Percentiles rank a stretch among this genome's conserved stretches.
Evolutionary conservation across 1,140 invertebrate species (phyloP).

Genomic region (Drosophila serrata): DNA sequence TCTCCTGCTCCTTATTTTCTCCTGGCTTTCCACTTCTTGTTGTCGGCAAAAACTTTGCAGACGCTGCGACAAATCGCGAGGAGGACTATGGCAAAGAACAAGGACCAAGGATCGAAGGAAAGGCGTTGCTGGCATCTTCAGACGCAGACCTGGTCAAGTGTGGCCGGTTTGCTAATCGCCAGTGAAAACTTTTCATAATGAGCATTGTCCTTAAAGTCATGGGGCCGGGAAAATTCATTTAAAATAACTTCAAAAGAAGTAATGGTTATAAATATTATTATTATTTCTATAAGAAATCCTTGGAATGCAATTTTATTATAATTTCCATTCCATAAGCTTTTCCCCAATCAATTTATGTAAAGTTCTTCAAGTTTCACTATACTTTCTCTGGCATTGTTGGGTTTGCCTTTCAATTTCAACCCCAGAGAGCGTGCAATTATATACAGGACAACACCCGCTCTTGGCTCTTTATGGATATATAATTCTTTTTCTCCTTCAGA

Average conservation of each 20-base stretch:
- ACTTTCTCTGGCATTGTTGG: constrained; percentile 41
- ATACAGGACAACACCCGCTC: constrained; percentile 2
- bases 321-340: constrained; percentile 18
- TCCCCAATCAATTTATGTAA: constrained; percentile 17
- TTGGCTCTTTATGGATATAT: constrained; percentile 25
- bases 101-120: not conserved
- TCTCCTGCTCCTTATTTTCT: constrained; percentile 7
- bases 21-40: constrained; percentile 20
- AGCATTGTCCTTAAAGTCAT: constrained; percentile 48
- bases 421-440: constrained; percentile 79
- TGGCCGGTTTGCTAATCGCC: constrained; percentile 61
- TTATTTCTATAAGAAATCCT: not conserved
- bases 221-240: not conserved
- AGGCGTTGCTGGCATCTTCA: constrained; percentile 20
- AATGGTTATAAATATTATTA: not conserved
- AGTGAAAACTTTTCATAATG: constrained; percentile 76
- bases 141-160: constrained; percentile 63
- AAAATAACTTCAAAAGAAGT: not conserved
- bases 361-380: constrained; percentile 24
- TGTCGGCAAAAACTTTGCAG: constrained; percentile 73
- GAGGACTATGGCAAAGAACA: constrained; percentile 15
- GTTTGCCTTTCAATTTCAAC: constrained; percentile 72
- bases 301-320: constrained; percentile 7
- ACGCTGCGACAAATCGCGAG: constrained; percentile 74
- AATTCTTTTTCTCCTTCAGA: constrained; percentile 54